phyloP scores from a whole-genome alignment of 2,797 vertebrate species.

The Notamacropus eugenii region DNA sequence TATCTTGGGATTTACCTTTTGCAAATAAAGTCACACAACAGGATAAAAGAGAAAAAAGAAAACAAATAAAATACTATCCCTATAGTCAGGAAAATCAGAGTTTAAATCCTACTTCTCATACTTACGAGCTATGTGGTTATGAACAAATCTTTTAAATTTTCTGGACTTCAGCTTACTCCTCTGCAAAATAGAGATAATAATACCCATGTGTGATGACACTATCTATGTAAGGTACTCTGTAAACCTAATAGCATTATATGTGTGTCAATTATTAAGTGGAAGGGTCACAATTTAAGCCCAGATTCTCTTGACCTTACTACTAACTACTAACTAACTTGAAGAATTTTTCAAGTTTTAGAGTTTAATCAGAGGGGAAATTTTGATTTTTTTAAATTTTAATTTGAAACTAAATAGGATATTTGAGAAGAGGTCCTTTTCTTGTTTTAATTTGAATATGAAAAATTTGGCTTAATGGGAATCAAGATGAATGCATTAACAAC shows the following conservation, averaged over 20 bases:
- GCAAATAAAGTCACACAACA: neutral
- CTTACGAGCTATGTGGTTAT: neutral
- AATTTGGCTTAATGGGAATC: neutral
- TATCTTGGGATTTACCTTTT: neutral
- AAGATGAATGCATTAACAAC: neutral
- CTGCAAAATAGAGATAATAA: neutral
- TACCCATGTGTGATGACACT: neutral
- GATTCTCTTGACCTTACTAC: neutral
- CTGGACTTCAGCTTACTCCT: neutral
- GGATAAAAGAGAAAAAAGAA: neutral
- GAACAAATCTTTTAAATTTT: neutral
- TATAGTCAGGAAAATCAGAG: neutral
- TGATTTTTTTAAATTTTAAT: neutral
- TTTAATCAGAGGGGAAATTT: neutral
- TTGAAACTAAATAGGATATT: neutral
- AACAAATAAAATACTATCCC: neutral
- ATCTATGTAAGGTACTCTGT: neutral
- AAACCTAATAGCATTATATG: neutral
- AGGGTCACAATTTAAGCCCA: neutral
- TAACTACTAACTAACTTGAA: neutral
- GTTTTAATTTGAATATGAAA: slow-evolving; percentile 24
- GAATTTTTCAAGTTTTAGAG: neutral
- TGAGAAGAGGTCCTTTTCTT: neutral
- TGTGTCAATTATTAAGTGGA: neutral
- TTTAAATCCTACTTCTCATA: neutral